A percentile compares a stretch with the other conserved stretches of the same genome.
phyloP scores from a whole-genome alignment of 2,113 vertebrate species.

The Pteruthius melanotis region DNA sequence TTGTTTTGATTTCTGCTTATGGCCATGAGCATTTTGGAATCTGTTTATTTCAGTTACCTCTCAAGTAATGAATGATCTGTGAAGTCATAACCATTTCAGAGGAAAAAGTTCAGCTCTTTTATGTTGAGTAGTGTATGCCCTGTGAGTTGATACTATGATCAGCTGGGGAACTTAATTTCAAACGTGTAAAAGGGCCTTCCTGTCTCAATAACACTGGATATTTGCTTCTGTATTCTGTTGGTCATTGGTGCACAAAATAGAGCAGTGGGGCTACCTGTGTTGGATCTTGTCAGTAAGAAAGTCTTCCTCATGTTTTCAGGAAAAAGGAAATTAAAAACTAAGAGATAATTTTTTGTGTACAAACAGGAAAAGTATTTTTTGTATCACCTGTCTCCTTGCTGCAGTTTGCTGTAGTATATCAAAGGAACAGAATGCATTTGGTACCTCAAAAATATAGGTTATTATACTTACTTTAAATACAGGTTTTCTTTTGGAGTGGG shows the following conservation, averaged over 20 bases:
- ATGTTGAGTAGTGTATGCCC: neutral
- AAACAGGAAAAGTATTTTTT: neutral
- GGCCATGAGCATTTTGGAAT: neutral
- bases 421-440: neutral
- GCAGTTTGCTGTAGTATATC: neutral
- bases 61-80: neutral
- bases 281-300: neutral
- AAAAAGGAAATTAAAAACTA: neutral
- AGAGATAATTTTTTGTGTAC: neutral
- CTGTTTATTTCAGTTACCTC: neutral
- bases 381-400: neutral
- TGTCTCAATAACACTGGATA: neutral
- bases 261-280: neutral
- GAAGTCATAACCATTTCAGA: neutral
- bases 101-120: neutral
- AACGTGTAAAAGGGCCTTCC: neutral
- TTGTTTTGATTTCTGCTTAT: conserved; percentile 9
- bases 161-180: neutral
- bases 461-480: neutral
- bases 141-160: neutral
- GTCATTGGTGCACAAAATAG: neutral
- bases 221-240: neutral
- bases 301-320: neutral
- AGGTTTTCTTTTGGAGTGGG: neutral
- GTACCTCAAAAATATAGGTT: neutral